A percentile compares a stretch with the other conserved stretches of the same genome.
phyloP scores from a whole-genome alignment of 1,140 invertebrate species.

The Penaeus chinensis region DNA sequence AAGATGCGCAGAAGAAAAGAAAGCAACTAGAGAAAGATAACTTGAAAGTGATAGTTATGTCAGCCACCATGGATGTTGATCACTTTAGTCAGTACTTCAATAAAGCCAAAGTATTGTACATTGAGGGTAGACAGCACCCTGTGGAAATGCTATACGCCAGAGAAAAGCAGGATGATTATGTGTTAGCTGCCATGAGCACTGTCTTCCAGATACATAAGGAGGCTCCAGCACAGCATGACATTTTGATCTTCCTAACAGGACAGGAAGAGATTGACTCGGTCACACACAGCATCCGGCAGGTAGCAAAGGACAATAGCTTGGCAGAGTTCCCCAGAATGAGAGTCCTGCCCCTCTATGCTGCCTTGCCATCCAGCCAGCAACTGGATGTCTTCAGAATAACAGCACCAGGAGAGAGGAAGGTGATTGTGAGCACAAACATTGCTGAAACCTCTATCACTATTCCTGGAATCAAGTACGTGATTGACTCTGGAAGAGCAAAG shows the following conservation, averaged over 20 bases:
- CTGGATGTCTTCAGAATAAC: constrained; percentile 81
- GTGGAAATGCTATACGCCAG: constrained; percentile 81
- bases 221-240: constrained; percentile 84
- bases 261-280: constrained; percentile 98
- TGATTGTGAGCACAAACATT: constrained; percentile 97
- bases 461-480: constrained; percentile 90
- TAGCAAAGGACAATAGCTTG: constrained; percentile 74
- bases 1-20: constrained; percentile 81
- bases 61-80: constrained; percentile 95
- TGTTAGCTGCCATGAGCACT: constrained; percentile 81
- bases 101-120: constrained; percentile 84
- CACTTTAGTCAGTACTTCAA: constrained; percentile 92
- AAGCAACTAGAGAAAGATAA: constrained; percentile 68
- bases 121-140: constrained; percentile 89
- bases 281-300: constrained; percentile 79
- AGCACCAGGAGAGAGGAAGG: constrained; percentile 80
- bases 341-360: constrained; percentile 86
- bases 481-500: constrained; percentile 96
- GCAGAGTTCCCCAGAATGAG: constrained; percentile 73
- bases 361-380: constrained; percentile 82
- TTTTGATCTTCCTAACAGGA: constrained; percentile 97
- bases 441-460: constrained; percentile 98
- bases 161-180: constrained; percentile 86
- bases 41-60: constrained; percentile 85
- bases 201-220: constrained; percentile 92